A percentile compares a stretch with the other conserved stretches of the same genome.
These are phyloP conservation scores for Cartodere bifasciata DNA, from an alignment of 2,888 invertebrate species.

Conservation along the genomic window DNA sequence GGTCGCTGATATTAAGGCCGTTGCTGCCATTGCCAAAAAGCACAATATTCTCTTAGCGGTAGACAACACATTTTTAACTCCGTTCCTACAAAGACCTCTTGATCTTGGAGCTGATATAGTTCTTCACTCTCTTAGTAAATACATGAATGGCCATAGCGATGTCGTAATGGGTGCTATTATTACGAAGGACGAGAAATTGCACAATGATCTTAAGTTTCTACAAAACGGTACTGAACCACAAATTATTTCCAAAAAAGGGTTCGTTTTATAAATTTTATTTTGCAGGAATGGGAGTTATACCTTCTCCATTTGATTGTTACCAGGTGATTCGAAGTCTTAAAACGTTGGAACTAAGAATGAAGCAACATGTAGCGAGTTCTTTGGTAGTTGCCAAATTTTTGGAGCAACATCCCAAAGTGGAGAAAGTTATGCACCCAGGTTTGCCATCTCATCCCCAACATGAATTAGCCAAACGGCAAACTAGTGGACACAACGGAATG, in stretches of 20 bases:
- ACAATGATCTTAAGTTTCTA: slow-evolving; percentile 61
- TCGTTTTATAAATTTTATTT: slow-evolving; percentile 12
- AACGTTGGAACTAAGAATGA: slow-evolving; percentile 86
- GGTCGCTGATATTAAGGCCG: slow-evolving; percentile 71
- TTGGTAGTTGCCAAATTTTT: slow-evolving; percentile 69
- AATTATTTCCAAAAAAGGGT: slow-evolving; percentile 33
- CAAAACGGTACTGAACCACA: slow-evolving; percentile 59
- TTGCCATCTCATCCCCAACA: slow-evolving; percentile 80
- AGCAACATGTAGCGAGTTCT: slow-evolving; percentile 70
- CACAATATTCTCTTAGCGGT: slow-evolving; percentile 60
- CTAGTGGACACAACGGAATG: slow-evolving; percentile 82
- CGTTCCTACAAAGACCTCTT: slow-evolving; percentile 84
- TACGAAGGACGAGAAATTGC: slow-evolving; percentile 58
- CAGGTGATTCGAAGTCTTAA: slow-evolving; percentile 87
- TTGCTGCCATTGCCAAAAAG: slow-evolving; percentile 49
- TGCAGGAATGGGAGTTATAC: slow-evolving; percentile 77
- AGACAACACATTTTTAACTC: slow-evolving; percentile 89
- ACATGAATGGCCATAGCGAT: slow-evolving; percentile 97
- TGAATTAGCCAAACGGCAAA: slow-evolving; percentile 64
- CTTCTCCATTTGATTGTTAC: slow-evolving; percentile 94
- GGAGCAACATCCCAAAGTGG: slow-evolving; percentile 64
- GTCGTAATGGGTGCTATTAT: slow-evolving; percentile 89
- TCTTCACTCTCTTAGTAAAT: slow-evolving; percentile 89
- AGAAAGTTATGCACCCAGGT: slow-evolving; percentile 75
- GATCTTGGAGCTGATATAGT: slow-evolving; percentile 84